Conservation (phyloP, 2,797 vertebrate genomes). For the Mormyrops boulengeri region DNA sequence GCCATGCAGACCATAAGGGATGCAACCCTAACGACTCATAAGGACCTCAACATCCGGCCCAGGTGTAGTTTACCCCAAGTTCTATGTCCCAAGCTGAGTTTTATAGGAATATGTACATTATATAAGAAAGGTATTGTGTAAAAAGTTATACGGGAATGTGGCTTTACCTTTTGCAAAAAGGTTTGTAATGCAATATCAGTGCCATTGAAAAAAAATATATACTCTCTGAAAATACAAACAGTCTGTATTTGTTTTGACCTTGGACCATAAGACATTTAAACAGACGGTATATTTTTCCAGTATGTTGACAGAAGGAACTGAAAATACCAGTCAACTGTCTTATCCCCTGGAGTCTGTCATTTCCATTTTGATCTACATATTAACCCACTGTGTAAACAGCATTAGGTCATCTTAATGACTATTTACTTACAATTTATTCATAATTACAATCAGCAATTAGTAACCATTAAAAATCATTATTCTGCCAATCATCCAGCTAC, state of each 20-base stretch:
- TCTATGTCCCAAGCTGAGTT: slow-evolving; percentile 31
- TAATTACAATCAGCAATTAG: slow-evolving; percentile 10
- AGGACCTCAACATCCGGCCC: slow-evolving; percentile 58
- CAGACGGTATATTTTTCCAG: background rate
- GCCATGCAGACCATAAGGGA: slow-evolving; percentile 39
- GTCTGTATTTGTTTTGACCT: background rate
- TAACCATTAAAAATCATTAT: slow-evolving; percentile 43
- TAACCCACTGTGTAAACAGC: slow-evolving; percentile 21
- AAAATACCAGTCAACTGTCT: background rate
- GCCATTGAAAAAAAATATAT: background rate
- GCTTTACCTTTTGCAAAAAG: background rate
- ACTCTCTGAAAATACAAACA: background rate
- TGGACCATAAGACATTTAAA: background rate
- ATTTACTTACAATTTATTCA: slow-evolving; percentile 22
- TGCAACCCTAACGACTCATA: slow-evolving; percentile 53
- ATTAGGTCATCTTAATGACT: slow-evolving; percentile 45
- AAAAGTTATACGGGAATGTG: background rate
- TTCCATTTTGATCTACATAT: background rate
- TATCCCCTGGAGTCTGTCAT: background rate
- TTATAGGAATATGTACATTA: slow-evolving; percentile 25
- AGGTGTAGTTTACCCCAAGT: slow-evolving; percentile 30
- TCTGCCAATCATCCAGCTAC: slow-evolving; percentile 38
- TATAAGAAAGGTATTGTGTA: slow-evolving; percentile 11
- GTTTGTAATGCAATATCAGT: background rate
- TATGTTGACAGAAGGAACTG: background rate